These are phyloP conservation scores for Hemibagrus wyckioides DNA, from an alignment of 2,113 vertebrate species.

Conservation along the genomic window DNA sequence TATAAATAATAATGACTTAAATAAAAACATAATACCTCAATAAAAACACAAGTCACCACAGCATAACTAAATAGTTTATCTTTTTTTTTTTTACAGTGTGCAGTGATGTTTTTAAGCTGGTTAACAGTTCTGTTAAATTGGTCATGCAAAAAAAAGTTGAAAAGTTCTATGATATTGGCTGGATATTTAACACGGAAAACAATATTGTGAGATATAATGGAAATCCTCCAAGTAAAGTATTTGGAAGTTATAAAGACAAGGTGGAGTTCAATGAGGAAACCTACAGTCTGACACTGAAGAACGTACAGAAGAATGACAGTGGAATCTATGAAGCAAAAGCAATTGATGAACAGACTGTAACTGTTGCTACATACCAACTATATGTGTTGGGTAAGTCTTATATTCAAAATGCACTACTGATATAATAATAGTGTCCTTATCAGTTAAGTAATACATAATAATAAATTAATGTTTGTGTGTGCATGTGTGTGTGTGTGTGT, in stretches of 20 bases:
- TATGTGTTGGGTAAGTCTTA: conserved; percentile 44
- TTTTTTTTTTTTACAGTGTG: conserved; percentile 22
- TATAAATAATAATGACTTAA: background rate
- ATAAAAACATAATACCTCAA: too few species aligned
- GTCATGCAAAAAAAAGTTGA: background rate
- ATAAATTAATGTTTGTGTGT: too few species aligned
- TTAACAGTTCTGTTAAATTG: conserved; percentile 19
- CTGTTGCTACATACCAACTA: background rate
- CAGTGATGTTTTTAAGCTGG: background rate
- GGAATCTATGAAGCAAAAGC: conserved; percentile 33
- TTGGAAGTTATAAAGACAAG: background rate
- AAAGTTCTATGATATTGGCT: background rate
- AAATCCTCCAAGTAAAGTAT: rapidly evolving
- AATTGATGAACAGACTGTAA: rapidly evolving
- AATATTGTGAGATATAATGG: background rate
- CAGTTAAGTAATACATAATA: too few species aligned
- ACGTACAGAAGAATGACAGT: conserved; percentile 38
- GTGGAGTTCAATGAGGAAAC: background rate
- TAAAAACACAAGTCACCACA: background rate
- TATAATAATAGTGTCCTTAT: background rate
- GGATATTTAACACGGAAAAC: background rate
- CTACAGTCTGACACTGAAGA: conserved; percentile 26
- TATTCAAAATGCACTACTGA: background rate
- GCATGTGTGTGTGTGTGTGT: background rate
- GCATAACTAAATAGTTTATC: background rate